These are phyloP conservation scores for Bujurquina vittata DNA, from an alignment of 2,113 vertebrate species.

Conservation along the genomic window DNA sequence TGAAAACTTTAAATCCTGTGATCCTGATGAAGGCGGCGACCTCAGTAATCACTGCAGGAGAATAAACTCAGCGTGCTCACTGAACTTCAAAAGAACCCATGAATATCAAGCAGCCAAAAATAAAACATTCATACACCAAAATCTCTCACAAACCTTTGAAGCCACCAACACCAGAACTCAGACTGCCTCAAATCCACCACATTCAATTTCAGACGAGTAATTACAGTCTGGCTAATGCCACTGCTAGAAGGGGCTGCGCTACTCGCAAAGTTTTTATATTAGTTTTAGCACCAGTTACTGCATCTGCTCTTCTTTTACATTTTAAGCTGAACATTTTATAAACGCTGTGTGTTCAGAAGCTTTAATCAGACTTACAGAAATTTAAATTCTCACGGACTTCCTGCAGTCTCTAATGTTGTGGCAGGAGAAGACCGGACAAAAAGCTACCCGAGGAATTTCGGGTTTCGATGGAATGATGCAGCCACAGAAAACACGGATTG, in stretches of 20 bases:
- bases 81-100: slow-evolving; percentile 19
- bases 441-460: neutral
- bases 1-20: neutral
- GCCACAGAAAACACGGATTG: neutral
- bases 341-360: neutral
- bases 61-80: neutral
- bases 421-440: neutral
- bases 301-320: neutral
- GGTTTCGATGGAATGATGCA: neutral
- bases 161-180: slow-evolving; percentile 3
- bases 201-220: neutral
- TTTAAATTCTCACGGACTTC: neutral
- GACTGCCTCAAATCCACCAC: neutral
- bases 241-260: neutral
- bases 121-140: slow-evolving; percentile 12
- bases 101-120: slow-evolving; percentile 37
- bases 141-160: slow-evolving; percentile 23
- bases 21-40: neutral
- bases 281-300: neutral
- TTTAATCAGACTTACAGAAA: neutral
- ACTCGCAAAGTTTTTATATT: slow-evolving; percentile 7
- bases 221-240: neutral
- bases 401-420: neutral
- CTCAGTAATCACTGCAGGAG: slow-evolving; percentile 4
- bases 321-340: neutral